These are phyloP conservation scores for Chrysocyon brachyurus DNA, from an alignment of 2,797 vertebrate species.

Conservation along the genomic window DNA sequence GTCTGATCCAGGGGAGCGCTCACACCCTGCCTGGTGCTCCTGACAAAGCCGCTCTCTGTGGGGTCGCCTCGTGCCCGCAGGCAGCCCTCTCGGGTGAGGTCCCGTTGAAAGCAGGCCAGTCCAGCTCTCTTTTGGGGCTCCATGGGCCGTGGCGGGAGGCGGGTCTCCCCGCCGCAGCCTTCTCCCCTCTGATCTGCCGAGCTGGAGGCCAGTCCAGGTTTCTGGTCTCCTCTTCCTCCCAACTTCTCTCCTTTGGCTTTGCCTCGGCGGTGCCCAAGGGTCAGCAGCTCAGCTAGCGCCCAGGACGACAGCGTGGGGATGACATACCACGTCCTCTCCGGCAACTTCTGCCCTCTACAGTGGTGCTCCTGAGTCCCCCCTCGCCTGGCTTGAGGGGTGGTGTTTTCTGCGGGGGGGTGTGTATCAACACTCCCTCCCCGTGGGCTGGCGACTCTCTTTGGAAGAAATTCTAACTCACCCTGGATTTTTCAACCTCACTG, in stretches of 20 bases:
- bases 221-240: neutral
- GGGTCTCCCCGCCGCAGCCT: neutral
- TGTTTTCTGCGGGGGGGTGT: too few species aligned
- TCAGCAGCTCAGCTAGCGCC: neutral
- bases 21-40: neutral
- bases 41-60: neutral
- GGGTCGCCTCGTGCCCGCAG: neutral
- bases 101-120: neutral
- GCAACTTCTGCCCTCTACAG: fast-evolving
- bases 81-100: neutral
- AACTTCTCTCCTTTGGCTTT: neutral
- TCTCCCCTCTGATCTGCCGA: neutral
- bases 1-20: too few species aligned
- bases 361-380: neutral
- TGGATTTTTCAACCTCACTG: neutral
- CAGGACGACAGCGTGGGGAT: neutral
- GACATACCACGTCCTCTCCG: neutral
- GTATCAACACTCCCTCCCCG: neutral
- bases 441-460: too few species aligned
- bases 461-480: neutral
- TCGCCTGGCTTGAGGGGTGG: neutral
- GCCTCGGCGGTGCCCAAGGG: too few species aligned
- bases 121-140: neutral
- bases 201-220: neutral
- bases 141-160: neutral